Percentiles rank a stretch among this genome's conserved stretches.
These are phyloP conservation scores for Agrochola lychnidis DNA, from an alignment of 2,888 invertebrate species.

Conservation along the genomic window DNA sequence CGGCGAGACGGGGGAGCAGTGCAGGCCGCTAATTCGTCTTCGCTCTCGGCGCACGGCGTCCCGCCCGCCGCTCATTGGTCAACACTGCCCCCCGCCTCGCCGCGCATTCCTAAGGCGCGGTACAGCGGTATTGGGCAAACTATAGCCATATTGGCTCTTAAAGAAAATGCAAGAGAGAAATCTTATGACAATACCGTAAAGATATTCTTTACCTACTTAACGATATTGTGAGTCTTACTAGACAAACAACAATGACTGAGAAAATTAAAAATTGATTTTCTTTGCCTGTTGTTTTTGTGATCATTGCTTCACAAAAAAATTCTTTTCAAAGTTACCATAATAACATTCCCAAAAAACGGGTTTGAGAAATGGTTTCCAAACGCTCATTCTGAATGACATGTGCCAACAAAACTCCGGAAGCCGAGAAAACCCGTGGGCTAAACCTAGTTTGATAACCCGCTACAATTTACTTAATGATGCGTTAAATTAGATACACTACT, in stretches of 20 bases:
- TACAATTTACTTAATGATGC: constrained; percentile 65
- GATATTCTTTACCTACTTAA: not conserved
- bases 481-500: constrained; percentile 67
- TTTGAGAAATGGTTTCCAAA: not conserved
- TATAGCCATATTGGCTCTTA: not conserved
- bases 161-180: not conserved
- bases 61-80: no score
- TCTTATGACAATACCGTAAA: not conserved
- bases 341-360: not conserved
- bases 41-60: no score
- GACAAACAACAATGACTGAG: not conserved
- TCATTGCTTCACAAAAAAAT: not conserved
- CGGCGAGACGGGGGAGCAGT: no score
- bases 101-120: no score
- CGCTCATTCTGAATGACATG: constrained; percentile 21
- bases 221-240: not conserved
- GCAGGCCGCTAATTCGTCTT: no score
- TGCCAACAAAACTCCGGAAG: constrained; percentile 44
- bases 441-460: constrained; percentile 54
- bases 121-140: no score
- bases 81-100: no score
- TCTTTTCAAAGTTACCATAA: not conserved
- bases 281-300: not conserved
- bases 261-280: not conserved
- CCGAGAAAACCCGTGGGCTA: constrained; percentile 46